These are phyloP conservation scores for Dicycla oo DNA, from an alignment of 2,888 invertebrate genomes.

Conservation along the genomic window DNA sequence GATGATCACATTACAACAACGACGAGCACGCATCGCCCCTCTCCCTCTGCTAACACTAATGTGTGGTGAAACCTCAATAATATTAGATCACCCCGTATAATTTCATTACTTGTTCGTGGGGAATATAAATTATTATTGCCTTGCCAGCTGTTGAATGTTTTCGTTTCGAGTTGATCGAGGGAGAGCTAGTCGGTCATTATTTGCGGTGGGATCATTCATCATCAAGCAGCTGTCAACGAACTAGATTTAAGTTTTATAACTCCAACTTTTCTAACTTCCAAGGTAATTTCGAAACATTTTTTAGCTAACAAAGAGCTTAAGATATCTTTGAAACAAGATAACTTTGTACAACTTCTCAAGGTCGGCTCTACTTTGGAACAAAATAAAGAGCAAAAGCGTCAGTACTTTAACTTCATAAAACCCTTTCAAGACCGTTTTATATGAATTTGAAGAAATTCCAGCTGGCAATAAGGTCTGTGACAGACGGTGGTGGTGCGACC, in stretches of 20 bases:
- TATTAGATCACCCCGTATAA: slow-evolving; percentile 50
- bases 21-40: slow-evolving; percentile 38
- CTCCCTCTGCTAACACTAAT: slow-evolving; percentile 25
- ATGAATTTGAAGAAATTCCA: slow-evolving; percentile 33
- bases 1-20: slow-evolving; percentile 40
- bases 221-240: slow-evolving; percentile 5
- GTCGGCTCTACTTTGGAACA: slow-evolving; percentile 16
- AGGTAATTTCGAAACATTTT: slow-evolving; percentile 30
- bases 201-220: slow-evolving; percentile 30
- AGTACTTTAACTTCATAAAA: slow-evolving; percentile 19
- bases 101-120: slow-evolving; percentile 39
- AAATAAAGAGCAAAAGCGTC: slow-evolving; percentile 12
- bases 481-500: slow-evolving; percentile 33
- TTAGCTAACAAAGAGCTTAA: slow-evolving; percentile 3
- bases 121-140: slow-evolving; percentile 40
- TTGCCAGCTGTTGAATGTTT: slow-evolving; percentile 37
- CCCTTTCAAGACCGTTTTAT: slow-evolving; percentile 15
- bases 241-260: slow-evolving; percentile 20
- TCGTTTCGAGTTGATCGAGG: slow-evolving; percentile 14
- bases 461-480: slow-evolving; percentile 30
- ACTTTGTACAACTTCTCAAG: slow-evolving; percentile 26
- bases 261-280: not conserved
- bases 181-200: slow-evolving; percentile 22
- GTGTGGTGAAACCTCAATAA: slow-evolving; percentile 52
- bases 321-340: slow-evolving; percentile 15